Evolutionary conservation across 2,888 invertebrate species (phyloP).

Genomic region (Tipula vernalis): DNA sequence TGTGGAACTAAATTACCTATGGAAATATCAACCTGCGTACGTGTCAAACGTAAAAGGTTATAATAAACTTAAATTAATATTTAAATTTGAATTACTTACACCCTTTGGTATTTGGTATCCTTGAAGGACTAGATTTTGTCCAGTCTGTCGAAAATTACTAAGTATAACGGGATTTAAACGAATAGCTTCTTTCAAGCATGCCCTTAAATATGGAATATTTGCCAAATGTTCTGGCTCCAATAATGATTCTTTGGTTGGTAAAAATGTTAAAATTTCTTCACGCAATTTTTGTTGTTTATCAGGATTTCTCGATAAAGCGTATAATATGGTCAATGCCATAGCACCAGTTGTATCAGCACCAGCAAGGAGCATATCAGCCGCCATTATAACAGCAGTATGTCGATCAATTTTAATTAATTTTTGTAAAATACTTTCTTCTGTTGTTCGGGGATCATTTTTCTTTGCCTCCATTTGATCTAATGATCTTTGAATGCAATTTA

Average conservation of each 20-base stretch:
- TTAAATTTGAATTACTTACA: slow-evolving; percentile 29
- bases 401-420: slow-evolving; percentile 48
- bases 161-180: slow-evolving; percentile 47
- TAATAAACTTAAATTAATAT: slow-evolving; percentile 12
- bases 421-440: slow-evolving; percentile 45
- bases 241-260: slow-evolving; percentile 32
- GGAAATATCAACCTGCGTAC: slow-evolving; percentile 24
- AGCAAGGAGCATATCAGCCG: slow-evolving; percentile 54
- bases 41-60: too few species aligned
- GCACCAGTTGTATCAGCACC: slow-evolving; percentile 49
- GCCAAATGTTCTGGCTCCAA: slow-evolving; percentile 36
- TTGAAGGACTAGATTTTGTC: slow-evolving; percentile 44
- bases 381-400: slow-evolving; percentile 50
- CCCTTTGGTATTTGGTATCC: slow-evolving; percentile 50
- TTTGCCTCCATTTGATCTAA: background rate
- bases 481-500: background rate
- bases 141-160: slow-evolving; percentile 42
- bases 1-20: slow-evolving; percentile 47
- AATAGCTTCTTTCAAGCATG: slow-evolving; percentile 61
- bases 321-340: slow-evolving; percentile 42
- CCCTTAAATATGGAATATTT: slow-evolving; percentile 49
- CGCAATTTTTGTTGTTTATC: slow-evolving; percentile 49
- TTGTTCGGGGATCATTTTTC: slow-evolving; percentile 20
- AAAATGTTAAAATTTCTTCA: slow-evolving; percentile 39
- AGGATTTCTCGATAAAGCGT: slow-evolving; percentile 47